Percentiles rank a stretch among this genome's conserved stretches.
Conservation (phyloP, 2,888 invertebrate species). For the Athetis lepigone region DNA sequence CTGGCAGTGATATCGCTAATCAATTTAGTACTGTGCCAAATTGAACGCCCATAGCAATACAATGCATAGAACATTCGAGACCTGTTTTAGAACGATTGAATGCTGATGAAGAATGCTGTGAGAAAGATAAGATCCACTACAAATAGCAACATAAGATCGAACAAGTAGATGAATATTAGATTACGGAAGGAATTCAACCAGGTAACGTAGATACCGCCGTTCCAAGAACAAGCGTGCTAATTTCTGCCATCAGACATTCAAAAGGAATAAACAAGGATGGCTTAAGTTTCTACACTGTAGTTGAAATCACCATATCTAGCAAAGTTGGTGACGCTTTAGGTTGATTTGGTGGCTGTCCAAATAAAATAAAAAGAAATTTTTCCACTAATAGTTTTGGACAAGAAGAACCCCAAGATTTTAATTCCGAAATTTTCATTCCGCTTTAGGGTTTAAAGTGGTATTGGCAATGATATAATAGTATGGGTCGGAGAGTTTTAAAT, state of each 20-base stretch:
- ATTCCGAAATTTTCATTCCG: too few relatives aligned
- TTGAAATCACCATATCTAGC: not conserved
- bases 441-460: too few relatives aligned
- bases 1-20: slow-evolving; percentile 42
- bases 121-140: slow-evolving; percentile 19
- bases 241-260: not conserved
- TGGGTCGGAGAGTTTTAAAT: too few relatives aligned
- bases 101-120: slow-evolving; percentile 26
- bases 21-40: slow-evolving; percentile 40
- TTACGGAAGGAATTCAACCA: slow-evolving; percentile 16
- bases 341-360: too few relatives aligned
- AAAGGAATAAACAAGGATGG: not conserved
- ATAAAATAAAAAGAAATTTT: too few relatives aligned
- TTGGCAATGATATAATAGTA: too few relatives aligned
- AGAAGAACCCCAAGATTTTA: too few relatives aligned
- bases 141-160: slow-evolving; percentile 11
- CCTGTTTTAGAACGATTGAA: slow-evolving; percentile 16
- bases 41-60: slow-evolving; percentile 15
- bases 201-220: slow-evolving; percentile 4
- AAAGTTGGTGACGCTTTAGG: not conserved
- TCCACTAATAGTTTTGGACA: too few relatives aligned
- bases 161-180: slow-evolving; percentile 21
- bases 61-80: slow-evolving; percentile 28
- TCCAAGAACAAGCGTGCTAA: not conserved
- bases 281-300: not conserved